Conservation (phyloP, 2,888 invertebrate genomes). For the Disparrhopalites patrizii region DNA sequence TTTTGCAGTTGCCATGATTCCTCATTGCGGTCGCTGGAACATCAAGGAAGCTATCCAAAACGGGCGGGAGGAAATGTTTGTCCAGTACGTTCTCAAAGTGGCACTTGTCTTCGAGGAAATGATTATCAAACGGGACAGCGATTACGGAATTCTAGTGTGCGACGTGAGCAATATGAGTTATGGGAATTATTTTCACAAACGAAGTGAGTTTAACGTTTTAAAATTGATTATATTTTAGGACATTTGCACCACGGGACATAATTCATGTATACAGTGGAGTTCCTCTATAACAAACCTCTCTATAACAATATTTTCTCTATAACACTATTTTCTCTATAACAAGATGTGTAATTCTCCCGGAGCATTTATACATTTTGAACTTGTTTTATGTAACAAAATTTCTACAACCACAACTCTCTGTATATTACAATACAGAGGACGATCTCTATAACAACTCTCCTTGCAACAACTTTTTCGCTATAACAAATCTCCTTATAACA, state of each 20-base stretch:
- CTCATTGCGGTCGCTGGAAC: slow-evolving; percentile 9
- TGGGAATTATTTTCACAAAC: slow-evolving; percentile 27
- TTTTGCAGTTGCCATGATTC: slow-evolving; percentile 23
- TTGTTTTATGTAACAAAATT: too few relatives aligned
- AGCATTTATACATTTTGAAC: too few relatives aligned
- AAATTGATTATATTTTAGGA: too few relatives aligned
- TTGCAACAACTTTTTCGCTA: too few relatives aligned
- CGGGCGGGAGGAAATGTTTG: slow-evolving; percentile 21
- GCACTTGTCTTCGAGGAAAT: slow-evolving; percentile 7
- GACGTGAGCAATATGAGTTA: slow-evolving; percentile 24
- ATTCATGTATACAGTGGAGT: neutral
- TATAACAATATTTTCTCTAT: too few relatives aligned
- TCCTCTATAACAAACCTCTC: neutral
- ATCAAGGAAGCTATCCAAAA: slow-evolving; percentile 12
- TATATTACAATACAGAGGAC: too few relatives aligned
- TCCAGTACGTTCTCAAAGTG: slow-evolving; percentile 24
- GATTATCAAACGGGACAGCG: slow-evolving; percentile 16
- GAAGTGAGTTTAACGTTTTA: slow-evolving; percentile 8
- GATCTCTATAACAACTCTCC: too few relatives aligned
- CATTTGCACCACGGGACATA: too few relatives aligned
- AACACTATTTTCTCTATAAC: too few relatives aligned
- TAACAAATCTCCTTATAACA: too few relatives aligned
- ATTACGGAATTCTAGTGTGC: slow-evolving; percentile 22
- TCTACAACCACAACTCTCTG: too few relatives aligned
- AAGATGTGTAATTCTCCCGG: too few relatives aligned